Base-by-base conservation (phyloP, 2,113 vertebrate species). In the Erinaceus europaeus region DNA sequence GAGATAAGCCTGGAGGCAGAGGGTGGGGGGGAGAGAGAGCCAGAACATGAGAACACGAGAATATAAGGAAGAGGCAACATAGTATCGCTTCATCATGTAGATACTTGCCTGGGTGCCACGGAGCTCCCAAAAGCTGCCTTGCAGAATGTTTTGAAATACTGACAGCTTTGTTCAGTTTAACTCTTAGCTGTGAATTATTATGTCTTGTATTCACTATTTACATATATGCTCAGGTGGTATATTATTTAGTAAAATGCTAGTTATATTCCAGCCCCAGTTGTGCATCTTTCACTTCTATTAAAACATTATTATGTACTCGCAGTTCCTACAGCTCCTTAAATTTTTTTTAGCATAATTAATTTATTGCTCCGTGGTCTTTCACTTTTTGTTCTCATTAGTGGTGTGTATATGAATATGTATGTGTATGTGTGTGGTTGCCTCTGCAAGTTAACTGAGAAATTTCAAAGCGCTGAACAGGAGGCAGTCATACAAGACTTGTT, bases 381-480 rank as follows among this genome's bases (percentile, higher is more conserved):
- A 42, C 10, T 20, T 27, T 80, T 91, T 50, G 89, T 94, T 88
- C 84, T 57, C 75, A 36, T 65, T 57, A 40, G 0, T 27, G 34
- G 7, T 50, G 38, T 52, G 69, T 92, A 42, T 48, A n/a, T 8
- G 9, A 4, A 21, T 65, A 6, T 76, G 25, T 65, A 6, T 76
- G 25, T 71, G 2, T n/a, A 14, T 53, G 18, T 71, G 5, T 53
- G n/a, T 18, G 20, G 23, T 11, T n/a, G n/a, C 8, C 55, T 55
- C 69, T 84, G 76, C 29, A 81, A 69, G 80, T 36, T 75, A 93
- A 64, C 77, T 64, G 34, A 68, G 25, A 40, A 34, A 38, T 90
- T 89, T 90, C 76, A 50, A 87, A 91, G 91, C 92, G 77, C 17
- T 36, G 76, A 42, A 34, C 80, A 95, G 90, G 74, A 76, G 88